Percentiles rank a stretch among this genome's conserved stretches.
These are phyloP conservation scores for Dolichomitus sp. DNA, from an alignment of 2,888 invertebrate species.

Conservation along the genomic window DNA sequence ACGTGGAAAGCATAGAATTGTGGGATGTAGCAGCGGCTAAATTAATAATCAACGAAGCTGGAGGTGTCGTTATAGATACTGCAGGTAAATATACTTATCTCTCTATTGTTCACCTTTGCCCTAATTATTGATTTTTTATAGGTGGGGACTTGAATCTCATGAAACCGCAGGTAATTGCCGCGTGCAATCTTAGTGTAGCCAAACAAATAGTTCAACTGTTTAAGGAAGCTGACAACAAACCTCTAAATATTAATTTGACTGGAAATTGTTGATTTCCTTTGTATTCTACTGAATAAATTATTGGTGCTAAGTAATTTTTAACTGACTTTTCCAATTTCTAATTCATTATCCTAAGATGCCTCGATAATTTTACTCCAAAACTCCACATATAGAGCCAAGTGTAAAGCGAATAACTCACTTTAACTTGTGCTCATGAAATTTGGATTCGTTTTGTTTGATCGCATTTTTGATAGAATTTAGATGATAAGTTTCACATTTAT, in stretches of 20 bases:
- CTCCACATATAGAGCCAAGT: neutral
- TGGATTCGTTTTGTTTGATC: neutral
- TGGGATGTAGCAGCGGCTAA: conserved; percentile 94
- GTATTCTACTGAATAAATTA: conserved; percentile 5
- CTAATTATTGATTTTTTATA: conserved; percentile 64
- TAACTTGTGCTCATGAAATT: neutral
- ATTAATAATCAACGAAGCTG: conserved; percentile 92
- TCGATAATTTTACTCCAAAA: neutral
- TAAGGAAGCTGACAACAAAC: conserved; percentile 85
- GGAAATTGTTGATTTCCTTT: conserved; percentile 56
- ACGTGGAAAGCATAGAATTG: conserved; percentile 91
- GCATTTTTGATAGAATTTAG: too few relatives aligned
- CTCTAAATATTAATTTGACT: conserved; percentile 68
- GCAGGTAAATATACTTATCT: conserved; percentile 85
- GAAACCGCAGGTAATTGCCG: conserved; percentile 88
- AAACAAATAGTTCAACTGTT: conserved; percentile 87
- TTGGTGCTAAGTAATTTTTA: neutral
- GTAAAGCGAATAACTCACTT: neutral
- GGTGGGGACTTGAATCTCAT: conserved; percentile 88
- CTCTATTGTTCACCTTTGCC: neutral
- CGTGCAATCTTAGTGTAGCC: conserved; percentile 87
- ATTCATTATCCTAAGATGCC: neutral
- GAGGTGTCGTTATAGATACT: conserved; percentile 90
- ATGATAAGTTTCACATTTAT: too few relatives aligned
- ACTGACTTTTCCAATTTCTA: neutral